Base-by-base conservation (phyloP, 92 coral and sea anemone species). In the Blastomussa wellsi region DNA sequence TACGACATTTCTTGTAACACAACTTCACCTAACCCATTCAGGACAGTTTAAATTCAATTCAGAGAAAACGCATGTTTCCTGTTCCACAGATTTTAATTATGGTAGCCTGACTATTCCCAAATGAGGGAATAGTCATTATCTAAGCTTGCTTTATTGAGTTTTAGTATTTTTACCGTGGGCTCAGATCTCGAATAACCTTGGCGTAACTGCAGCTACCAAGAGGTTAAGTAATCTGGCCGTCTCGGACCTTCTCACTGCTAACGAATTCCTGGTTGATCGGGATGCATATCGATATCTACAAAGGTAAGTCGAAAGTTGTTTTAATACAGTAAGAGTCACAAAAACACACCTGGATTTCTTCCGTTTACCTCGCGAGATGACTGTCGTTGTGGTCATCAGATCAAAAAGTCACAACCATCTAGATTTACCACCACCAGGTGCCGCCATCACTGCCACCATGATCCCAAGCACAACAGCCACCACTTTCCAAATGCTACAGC, bases 191-290 rank as follows among this genome's bases (percentile, higher is more conserved):
- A 76, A 70, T 5, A 82, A 90, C 57, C 72, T 90, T 38, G 90
- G 88, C 31, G 90, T 90, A 32, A 66, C 33, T 65, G 32, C 87
- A 68, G 81, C 69, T 52, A 86, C 87, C 29, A 86, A 77, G 53
- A 53, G 77, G 65, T 28, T 86, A n/a, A 81, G 89, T 65, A 86
- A 86, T 55, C 75, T 90, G 60, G 87, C 87, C 7, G 44, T 90
- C 15, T 66, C 81, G 44, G 92, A 90, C 62, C 80, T 90, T 24
- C 72, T 90, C 12, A 72, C 73, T 51, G 77, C 52, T 12, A 72
- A 77, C 7, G 82, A 86, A 22, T 86, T 86, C 78, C 84, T 86
- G 28, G 87, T 90, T 29, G 92, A 90, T 38, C 82, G 92, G 9
- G 76, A 81, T 35, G 92, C 92, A 59, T 85, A 86, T 60, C 83